These are phyloP conservation scores for Marisa cornuarietis DNA, from an alignment of 1,140 invertebrate genomes.

Conservation along the genomic window DNA sequence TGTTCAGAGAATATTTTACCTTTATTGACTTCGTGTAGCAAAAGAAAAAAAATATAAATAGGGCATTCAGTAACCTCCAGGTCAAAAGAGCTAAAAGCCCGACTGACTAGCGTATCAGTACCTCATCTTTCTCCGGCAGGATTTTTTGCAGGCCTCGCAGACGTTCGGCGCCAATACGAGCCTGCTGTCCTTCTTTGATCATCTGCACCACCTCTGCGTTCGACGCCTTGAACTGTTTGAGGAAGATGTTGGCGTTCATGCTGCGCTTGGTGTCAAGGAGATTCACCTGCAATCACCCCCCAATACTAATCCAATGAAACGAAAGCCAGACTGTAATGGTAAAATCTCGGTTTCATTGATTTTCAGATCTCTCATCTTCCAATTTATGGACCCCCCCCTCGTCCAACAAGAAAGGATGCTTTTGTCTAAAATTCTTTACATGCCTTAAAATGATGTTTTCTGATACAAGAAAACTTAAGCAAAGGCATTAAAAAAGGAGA, in stretches of 20 bases:
- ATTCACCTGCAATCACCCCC: slow-evolving; percentile 40
- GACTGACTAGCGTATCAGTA: slow-evolving; percentile 34
- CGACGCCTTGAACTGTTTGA: slow-evolving; percentile 87
- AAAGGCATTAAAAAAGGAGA: no score
- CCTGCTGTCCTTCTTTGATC: slow-evolving; percentile 86
- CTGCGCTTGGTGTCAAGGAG: slow-evolving; percentile 81
- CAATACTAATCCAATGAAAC: background rate
- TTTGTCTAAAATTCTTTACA: no score
- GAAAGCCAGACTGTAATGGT: no score
- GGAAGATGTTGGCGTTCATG: slow-evolving; percentile 96
- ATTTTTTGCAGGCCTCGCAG: slow-evolving; percentile 91
- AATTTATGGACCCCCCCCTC: no score
- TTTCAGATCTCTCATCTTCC: background rate
- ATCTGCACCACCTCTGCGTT: slow-evolving; percentile 92
- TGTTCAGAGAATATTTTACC: no score
- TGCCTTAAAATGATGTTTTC: no score
- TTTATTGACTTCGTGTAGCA: no score
- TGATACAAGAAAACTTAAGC: no score
- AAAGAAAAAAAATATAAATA: no score
- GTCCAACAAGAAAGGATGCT: no score
- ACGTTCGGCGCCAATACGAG: slow-evolving; percentile 92
- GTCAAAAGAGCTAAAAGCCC: no score
- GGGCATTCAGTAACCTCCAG: no score
- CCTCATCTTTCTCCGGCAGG: slow-evolving; percentile 91
- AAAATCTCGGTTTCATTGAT: background rate